Evolutionary conservation across 2,888 invertebrate species (phyloP), one percentile per base, ranked within the genome.

Genomic region (Colletes collaris): DNA sequence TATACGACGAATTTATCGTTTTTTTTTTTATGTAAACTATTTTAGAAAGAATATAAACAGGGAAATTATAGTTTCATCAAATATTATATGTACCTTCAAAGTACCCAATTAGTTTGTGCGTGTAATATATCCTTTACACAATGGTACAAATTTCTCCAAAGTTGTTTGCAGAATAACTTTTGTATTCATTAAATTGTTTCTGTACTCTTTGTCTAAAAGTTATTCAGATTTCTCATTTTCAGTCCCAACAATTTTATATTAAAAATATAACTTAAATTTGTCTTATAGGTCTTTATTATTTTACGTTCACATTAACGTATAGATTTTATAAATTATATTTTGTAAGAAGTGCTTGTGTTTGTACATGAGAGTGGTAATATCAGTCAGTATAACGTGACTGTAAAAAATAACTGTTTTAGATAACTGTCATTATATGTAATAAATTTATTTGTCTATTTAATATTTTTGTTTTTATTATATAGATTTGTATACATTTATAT

Each of bases 381-480:
- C 60, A 65, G 75, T 76, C 66, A 55, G n/a, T 62, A 49, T 73
- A 79, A 75, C 40, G 44, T 53, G 68, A 76, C 69, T 80, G 56
- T 80, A 76, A 75, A 75, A 16, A 40, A 56, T 67, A 75, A 80
- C 76, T 71, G 64, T 72, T 80, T 68, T 76, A 81, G 63, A 72
- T 64, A 65, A 71, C 50, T 79, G 52, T 75, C 66, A 81, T 63
- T 75, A 59, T 35, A 60, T 65, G 44, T 76, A 60, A 70, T 81
- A 71, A 72, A 79, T 73, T 72, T 80, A 60, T 75, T 71, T 78
- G 60, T 79, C 56, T 67, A 58, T 72, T 81, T 76, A 78, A 74
- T 63, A 59, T 35, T 66, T 69, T 60, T 44, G 53, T 70, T 79
- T 58, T 63, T 8, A 62, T 74, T 37, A 50, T 52, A 49, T 62